phyloP scores from a whole-genome alignment of 2,888 invertebrate species.

The Arge pagana region DNA sequence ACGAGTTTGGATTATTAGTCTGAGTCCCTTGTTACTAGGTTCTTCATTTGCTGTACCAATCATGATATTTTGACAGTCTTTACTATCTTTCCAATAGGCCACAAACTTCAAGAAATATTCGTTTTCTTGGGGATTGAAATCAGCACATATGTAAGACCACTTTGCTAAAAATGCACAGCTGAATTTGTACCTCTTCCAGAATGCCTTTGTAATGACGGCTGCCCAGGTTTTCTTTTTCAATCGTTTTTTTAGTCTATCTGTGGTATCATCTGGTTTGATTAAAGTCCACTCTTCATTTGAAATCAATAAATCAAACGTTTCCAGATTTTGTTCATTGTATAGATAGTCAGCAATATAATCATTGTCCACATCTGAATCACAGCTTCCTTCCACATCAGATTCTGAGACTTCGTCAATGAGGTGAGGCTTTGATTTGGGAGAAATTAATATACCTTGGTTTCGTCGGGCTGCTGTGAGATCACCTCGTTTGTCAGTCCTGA shows the following conservation, averaged over 20 bases:
- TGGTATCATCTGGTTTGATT: conserved; percentile 19
- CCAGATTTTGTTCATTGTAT: background rate
- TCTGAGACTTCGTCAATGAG: conserved; percentile 13
- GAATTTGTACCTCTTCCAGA: conserved; percentile 25
- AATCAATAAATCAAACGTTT: conserved; percentile 8
- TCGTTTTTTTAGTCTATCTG: background rate
- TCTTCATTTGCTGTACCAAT: conserved; percentile 16
- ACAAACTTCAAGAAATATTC: conserved; percentile 22
- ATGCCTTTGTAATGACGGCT: conserved; percentile 21
- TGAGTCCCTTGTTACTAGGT: conserved; percentile 15
- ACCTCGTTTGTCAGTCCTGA: conserved; percentile 22
- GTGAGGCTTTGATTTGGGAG: conserved; percentile 4
- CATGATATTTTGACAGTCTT: conserved; percentile 22
- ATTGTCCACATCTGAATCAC: conserved; percentile 2
- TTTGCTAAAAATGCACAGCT: conserved; percentile 27
- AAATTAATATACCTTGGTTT: conserved; percentile 6
- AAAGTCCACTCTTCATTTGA: conserved; percentile 17
- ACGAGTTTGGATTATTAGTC: conserved; percentile 15
- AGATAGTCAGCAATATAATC: background rate
- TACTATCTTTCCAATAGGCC: conserved; percentile 17
- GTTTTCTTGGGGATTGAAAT: background rate
- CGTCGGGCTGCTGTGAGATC: conserved; percentile 19
- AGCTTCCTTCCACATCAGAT: conserved; percentile 1
- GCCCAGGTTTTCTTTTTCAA: conserved; percentile 23
- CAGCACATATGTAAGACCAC: conserved; percentile 14